Evolutionary conservation across 2,797 vertebrate species (phyloP), one percentile per base, ranked within the genome.

Genomic region (Pipistrellus nathusii): DNA sequence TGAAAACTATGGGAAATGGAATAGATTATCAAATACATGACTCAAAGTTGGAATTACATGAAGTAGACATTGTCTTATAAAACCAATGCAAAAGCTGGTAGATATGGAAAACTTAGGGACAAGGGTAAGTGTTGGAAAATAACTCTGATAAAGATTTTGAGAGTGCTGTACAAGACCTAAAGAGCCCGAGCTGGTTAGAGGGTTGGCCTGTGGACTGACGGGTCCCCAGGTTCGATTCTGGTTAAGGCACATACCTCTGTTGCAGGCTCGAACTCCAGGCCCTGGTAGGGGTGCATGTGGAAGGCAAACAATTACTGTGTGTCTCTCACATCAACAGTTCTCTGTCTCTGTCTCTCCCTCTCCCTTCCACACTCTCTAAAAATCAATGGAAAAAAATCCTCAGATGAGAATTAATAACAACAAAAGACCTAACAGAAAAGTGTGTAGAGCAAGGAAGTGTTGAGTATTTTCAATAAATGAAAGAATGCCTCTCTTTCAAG

Each of bases 381-480:
- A 62, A 62, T 62, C 59, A 62, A 30, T 62, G 27, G 59, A 30
- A 62, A 62, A 62, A 62, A 62, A 62, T 30, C 27, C 59, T 62
- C 59, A 62, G 59, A 30, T 30, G 59, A 62, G 13, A 13, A 62
- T 62, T 62, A 62, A 62, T 27, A 62, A 62, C 59, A 62, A 62
- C 27, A 62, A 62, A 62, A 62, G 59, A 89, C 14, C 41, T 81
- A 68, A 32, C 53, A 69, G 80, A 82, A 69, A 44, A 53, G 11
- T 62, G 2, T 38, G 13, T 64, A 51, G 62, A 82, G 86, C 20
- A 32, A 32, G 75, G 59, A 88, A 57, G 46, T 71, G 46, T 66
- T 66, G 46, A 57, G 32, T 55, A 17, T 78, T 87, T 87, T 55
- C 12, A 80, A 82, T 85, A 86, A 86, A 78, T 38, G 8, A 90